Evolutionary conservation across 2,113 vertebrate species (phyloP).

Genomic region (Carassius gibelio): DNA sequence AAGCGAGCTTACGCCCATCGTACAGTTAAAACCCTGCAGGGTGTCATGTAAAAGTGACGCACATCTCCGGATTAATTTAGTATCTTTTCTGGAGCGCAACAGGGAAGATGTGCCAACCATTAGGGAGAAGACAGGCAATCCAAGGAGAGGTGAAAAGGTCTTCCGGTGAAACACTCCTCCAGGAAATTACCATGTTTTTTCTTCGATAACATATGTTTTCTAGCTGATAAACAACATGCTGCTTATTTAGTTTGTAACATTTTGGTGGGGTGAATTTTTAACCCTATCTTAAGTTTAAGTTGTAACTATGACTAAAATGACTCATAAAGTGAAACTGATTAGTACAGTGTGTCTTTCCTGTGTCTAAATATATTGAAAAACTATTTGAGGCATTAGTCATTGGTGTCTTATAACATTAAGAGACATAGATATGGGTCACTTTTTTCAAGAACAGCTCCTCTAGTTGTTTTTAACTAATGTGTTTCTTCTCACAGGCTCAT

Average conservation of each 20-base stretch:
- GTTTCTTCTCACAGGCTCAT: not conserved
- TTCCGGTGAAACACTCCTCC: not conserved
- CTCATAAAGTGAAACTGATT: not conserved
- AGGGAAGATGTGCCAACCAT: not conserved
- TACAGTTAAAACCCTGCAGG: conserved; percentile 39
- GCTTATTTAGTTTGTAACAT: not conserved
- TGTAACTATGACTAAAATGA: not conserved
- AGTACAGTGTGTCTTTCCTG: not conserved
- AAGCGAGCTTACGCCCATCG: conserved; percentile 43
- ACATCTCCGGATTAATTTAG: conserved; percentile 39
- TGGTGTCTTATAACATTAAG: conserved; percentile 14
- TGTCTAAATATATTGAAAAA: conserved; percentile 17
- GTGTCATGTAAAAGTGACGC: conserved; percentile 45
- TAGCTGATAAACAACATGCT: not conserved
- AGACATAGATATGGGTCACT: not conserved
- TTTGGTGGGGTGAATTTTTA: not conserved
- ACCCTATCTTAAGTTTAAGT: not conserved
- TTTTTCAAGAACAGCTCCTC: not conserved
- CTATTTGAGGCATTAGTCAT: not conserved
- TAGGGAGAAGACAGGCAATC: conserved; percentile 31
- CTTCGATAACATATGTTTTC: not conserved
- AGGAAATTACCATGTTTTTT: not conserved
- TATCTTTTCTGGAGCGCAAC: conserved; percentile 4
- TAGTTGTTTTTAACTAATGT: not conserved
- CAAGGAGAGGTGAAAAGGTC: conserved; percentile 34